Evolutionary conservation across 2,888 invertebrate species (phyloP).

Genomic region (Rhyacophila evoluta): DNA sequence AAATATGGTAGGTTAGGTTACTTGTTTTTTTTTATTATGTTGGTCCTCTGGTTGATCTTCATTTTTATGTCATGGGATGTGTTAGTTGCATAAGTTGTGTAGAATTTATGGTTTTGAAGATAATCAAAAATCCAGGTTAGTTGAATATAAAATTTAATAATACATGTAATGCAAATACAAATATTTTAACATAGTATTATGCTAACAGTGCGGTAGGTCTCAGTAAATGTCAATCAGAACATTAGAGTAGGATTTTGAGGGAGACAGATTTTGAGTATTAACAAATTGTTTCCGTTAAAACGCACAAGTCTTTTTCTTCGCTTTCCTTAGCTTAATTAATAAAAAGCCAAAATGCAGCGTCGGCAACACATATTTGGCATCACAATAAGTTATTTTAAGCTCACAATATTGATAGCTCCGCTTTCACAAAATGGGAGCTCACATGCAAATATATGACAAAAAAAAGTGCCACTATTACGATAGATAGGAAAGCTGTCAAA

Average conservation of each 20-base stretch:
- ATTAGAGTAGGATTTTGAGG: neutral
- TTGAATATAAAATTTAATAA: conserved; percentile 53
- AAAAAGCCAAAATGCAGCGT: conserved; percentile 49
- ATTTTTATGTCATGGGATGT: too few relatives aligned
- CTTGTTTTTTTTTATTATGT: too few relatives aligned
- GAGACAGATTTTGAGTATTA: conserved; percentile 7
- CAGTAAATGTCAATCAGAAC: neutral
- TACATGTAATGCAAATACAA: conserved; percentile 46
- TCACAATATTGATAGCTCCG: conserved; percentile 28
- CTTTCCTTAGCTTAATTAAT: conserved; percentile 25
- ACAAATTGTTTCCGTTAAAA: neutral
- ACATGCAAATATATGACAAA: conserved; percentile 5
- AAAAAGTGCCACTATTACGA: neutral
- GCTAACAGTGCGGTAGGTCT: conserved; percentile 27
- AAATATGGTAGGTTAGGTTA: too few relatives aligned
- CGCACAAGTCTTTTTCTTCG: conserved; percentile 28
- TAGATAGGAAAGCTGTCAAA: neutral
- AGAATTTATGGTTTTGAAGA: too few relatives aligned
- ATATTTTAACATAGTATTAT: conserved; percentile 25
- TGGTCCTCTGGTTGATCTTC: too few relatives aligned
- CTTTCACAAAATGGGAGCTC: neutral
- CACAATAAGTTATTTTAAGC: conserved; percentile 46
- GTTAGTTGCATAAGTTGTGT: too few relatives aligned
- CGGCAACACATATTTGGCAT: conserved; percentile 49
- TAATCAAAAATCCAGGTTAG: too few relatives aligned